phyloP scores from a whole-genome alignment of 2,888 invertebrate genomes.

The Phania funesta region DNA sequence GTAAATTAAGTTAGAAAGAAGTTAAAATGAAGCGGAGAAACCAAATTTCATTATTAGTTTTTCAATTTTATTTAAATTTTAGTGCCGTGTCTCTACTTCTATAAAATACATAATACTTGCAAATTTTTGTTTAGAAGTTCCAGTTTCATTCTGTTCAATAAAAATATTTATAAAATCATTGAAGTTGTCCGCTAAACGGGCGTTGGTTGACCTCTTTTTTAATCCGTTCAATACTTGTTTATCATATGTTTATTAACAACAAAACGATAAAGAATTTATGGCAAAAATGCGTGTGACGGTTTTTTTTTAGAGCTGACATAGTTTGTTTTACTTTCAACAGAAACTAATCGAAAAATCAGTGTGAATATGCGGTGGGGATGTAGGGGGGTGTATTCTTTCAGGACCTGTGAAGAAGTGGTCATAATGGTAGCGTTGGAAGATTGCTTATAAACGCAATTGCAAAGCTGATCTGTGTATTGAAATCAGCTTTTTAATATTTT shows the following conservation, averaged over 20 bases:
- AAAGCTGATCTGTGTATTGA: background rate
- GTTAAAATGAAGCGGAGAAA: no score
- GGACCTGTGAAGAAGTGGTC: background rate
- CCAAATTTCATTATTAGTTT: background rate
- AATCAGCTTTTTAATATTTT: no score
- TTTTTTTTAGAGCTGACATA: conserved; percentile 1
- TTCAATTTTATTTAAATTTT: conserved; percentile 12
- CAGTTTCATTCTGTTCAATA: background rate
- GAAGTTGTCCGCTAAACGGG: background rate
- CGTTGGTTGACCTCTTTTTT: conserved; percentile 23
- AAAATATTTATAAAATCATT: background rate
- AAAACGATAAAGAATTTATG: background rate
- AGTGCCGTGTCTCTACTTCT: background rate
- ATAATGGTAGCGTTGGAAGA: background rate
- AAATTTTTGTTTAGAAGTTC: conserved; percentile 23
- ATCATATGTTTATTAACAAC: background rate
- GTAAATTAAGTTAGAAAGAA: no score
- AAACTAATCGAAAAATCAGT: background rate
- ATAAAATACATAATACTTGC: background rate
- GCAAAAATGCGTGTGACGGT: background rate
- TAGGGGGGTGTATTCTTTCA: no score
- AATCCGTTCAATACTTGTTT: background rate
- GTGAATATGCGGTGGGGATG: no score
- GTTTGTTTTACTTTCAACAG: background rate
- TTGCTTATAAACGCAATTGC: background rate